phyloP scores from a whole-genome alignment of 2,888 invertebrate genomes.

The Trichacis sp. region DNA sequence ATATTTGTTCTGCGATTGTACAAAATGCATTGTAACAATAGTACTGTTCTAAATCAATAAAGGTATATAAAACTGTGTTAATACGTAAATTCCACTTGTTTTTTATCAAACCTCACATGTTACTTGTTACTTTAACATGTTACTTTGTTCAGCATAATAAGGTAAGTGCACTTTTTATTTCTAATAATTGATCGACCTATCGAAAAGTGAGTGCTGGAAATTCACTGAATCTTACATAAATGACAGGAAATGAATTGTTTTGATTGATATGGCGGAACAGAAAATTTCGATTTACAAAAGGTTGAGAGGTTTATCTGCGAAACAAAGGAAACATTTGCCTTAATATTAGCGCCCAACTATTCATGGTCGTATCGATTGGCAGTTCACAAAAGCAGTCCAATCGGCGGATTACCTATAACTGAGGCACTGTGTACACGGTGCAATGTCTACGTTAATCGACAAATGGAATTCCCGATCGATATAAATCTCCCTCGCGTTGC shows the following conservation, averaged over 20 bases:
- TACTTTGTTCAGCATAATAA: no score
- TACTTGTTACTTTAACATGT: no score
- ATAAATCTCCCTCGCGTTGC: constrained; percentile 55
- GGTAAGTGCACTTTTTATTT: no score
- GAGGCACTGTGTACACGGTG: constrained; percentile 9
- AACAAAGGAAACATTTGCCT: constrained; percentile 28
- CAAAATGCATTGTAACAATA: neutral
- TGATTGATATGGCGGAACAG: neutral
- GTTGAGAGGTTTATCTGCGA: constrained; percentile 13
- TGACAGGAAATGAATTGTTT: no score
- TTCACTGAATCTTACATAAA: no score
- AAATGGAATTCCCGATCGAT: constrained; percentile 51
- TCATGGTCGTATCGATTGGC: constrained; percentile 19
- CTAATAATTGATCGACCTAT: no score
- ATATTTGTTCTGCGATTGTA: neutral
- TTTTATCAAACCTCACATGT: no score
- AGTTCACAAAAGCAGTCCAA: constrained; percentile 18
- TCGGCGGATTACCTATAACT: constrained; percentile 22
- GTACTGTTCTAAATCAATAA: neutral
- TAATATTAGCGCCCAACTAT: constrained; percentile 18
- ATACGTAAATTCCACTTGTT: no score
- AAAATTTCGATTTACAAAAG: constrained; percentile 5
- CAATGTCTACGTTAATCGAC: constrained; percentile 35
- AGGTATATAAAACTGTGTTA: neutral
- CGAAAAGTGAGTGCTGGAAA: no score